Evolutionary conservation across 2,888 invertebrate species (phyloP).

Genomic region (Cryptops parisi): DNA sequence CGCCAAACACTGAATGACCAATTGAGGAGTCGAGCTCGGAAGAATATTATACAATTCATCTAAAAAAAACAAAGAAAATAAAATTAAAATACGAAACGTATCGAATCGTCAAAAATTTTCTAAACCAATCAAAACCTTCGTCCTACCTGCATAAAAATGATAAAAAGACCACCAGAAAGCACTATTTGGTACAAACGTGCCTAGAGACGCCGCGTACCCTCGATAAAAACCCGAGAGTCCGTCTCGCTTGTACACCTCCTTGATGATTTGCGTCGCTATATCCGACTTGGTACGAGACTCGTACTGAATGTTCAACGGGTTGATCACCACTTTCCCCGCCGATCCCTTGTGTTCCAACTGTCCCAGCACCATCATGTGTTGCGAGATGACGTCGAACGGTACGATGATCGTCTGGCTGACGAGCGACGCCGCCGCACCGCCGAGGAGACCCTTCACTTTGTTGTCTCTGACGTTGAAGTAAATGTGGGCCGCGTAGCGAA

Average conservation of each 20-base stretch:
- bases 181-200: conserved; percentile 88
- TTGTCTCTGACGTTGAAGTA: conserved; percentile 37
- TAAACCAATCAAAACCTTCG: no score
- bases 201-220: conserved; percentile 81
- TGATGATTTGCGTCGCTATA: conserved; percentile 57
- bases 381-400: conserved; percentile 91
- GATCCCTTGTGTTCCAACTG: conserved; percentile 18
- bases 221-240: conserved; percentile 81
- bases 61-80: conserved; percentile 27
- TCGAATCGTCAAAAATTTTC: no score
- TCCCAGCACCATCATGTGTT: conserved; percentile 90
- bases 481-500: conserved; percentile 59
- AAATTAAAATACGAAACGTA: no score
- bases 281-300: conserved; percentile 42
- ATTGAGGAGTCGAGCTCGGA: conserved; percentile 60
- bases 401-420: conserved; percentile 92
- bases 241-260: conserved; percentile 60
- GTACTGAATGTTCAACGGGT: conserved; percentile 51
- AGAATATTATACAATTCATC: conserved; percentile 59
- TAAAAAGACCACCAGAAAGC: conserved; percentile 98
- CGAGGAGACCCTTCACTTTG: conserved; percentile 60
- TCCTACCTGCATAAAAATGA: conserved; percentile 78
- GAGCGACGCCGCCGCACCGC: conserved; percentile 78
- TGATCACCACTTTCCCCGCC: conserved; percentile 37
- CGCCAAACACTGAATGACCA: conserved; percentile 72